Conservation (phyloP, 1,140 invertebrate species). For the Nymphalis io region DNA sequence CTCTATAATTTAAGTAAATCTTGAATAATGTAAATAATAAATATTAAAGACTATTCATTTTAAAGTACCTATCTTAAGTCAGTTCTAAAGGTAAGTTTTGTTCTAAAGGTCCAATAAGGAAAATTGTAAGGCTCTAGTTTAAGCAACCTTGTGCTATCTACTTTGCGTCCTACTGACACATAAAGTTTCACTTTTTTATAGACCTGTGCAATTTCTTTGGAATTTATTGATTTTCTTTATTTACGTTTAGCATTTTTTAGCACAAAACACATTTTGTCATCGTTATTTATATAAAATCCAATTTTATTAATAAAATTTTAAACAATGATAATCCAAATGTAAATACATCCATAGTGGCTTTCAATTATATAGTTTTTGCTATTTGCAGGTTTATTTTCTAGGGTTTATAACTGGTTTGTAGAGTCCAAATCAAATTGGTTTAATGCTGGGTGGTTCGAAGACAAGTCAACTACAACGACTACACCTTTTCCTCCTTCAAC, state of each 20-base stretch:
- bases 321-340: too few relatives aligned
- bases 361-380: too few relatives aligned
- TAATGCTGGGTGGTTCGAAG: constrained; percentile 56
- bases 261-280: neutral
- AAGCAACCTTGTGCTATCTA: constrained; percentile 19
- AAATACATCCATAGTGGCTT: too few relatives aligned
- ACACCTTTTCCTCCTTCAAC: constrained; percentile 48
- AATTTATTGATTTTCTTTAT: constrained; percentile 16
- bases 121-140: constrained; percentile 18
- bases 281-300: neutral
- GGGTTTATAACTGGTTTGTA: constrained; percentile 62
- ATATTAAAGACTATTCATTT: too few relatives aligned
- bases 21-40: too few relatives aligned
- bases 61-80: too few relatives aligned
- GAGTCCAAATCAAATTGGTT: constrained; percentile 57
- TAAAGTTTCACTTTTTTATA: constrained; percentile 40
- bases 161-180: constrained; percentile 30
- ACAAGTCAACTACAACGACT: constrained; percentile 50
- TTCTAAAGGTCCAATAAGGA: neutral
- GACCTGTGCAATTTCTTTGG: constrained; percentile 21
- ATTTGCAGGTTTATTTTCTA: constrained; percentile 57
- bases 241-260: neutral
- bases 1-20: too few relatives aligned
- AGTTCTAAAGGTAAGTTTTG: neutral
- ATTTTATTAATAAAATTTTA: too few relatives aligned